These are phyloP conservation scores for Heliconius erato DNA, from an alignment of 2,888 invertebrate species.

Conservation along the genomic window DNA sequence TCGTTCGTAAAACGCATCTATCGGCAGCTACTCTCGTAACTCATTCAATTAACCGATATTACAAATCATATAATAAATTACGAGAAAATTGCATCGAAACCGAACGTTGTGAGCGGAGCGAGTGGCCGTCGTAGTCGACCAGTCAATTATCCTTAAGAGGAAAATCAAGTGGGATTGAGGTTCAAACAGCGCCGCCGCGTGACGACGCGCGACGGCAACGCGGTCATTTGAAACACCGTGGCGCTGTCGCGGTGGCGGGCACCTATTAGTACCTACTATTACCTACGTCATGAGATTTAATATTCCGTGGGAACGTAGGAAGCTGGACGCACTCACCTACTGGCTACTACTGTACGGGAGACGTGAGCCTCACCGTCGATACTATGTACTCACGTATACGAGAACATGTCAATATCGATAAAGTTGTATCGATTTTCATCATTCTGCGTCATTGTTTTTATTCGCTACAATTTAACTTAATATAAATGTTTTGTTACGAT, in stretches of 20 bases:
- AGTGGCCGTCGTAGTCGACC: not conserved
- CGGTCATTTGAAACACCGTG: conserved; percentile 22
- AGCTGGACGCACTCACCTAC: not conserved
- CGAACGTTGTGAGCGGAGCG: not conserved
- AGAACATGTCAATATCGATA: not conserved
- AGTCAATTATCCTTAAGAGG: conserved; percentile 40
- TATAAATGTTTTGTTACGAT: not conserved
- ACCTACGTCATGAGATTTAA: conserved; percentile 69
- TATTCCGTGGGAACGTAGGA: conserved; percentile 57
- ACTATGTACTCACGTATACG: too few relatives aligned
- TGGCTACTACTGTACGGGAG: not conserved
- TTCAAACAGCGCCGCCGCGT: conserved; percentile 37
- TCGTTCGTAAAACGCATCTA: not conserved
- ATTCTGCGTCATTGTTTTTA: not conserved
- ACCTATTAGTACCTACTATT: conserved; percentile 61
- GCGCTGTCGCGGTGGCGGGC: conserved; percentile 40
- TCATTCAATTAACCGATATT: conserved; percentile 17
- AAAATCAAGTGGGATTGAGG: conserved; percentile 31
- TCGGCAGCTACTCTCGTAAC: not conserved
- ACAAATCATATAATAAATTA: conserved; percentile 27
- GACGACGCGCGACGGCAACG: conserved; percentile 23
- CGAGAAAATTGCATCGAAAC: conserved; percentile 28
- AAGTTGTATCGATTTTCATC: not conserved
- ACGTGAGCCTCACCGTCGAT: not conserved
- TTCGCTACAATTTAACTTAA: not conserved